phyloP scores from a whole-genome alignment of 2,113 vertebrate genomes.

The Probosciger aterrimus region DNA sequence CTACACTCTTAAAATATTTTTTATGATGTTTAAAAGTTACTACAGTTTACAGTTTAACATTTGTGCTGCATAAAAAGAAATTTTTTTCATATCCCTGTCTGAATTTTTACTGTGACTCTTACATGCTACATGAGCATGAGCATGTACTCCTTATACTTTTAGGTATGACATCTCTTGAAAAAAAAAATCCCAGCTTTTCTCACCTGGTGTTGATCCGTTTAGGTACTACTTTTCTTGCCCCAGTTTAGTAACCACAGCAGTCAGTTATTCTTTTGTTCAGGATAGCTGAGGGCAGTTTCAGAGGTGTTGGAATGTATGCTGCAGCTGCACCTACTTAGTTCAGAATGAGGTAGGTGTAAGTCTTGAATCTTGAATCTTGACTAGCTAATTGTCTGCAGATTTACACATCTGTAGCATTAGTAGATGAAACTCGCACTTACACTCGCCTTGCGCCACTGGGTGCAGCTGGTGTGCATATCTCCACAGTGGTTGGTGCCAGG shows the following conservation, averaged over 20 bases:
- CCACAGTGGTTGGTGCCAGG: accelerated
- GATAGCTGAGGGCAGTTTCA: neutral
- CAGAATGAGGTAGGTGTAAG: neutral
- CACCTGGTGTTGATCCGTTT: neutral
- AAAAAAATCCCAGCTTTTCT: neutral
- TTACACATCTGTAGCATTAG: neutral
- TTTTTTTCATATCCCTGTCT: neutral
- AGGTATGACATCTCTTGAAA: neutral
- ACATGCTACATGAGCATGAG: neutral
- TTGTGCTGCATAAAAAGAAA: neutral
- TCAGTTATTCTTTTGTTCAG: neutral
- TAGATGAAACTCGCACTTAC: accelerated
- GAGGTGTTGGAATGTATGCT: too few relatives aligned
- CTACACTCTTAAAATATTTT: neutral
- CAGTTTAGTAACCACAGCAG: neutral
- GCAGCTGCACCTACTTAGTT: neutral
- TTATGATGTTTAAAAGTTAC: neutral
- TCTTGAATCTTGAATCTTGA: neutral
- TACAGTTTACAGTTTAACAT: neutral
- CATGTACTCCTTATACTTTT: neutral
- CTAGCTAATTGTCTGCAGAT: neutral
- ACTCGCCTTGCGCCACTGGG: neutral
- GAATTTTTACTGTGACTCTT: neutral
- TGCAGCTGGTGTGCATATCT: neutral
- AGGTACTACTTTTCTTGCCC: neutral